Evolutionary conservation across 2,797 vertebrate genomes (phyloP).

Genomic region (Cuniculus paca): DNA sequence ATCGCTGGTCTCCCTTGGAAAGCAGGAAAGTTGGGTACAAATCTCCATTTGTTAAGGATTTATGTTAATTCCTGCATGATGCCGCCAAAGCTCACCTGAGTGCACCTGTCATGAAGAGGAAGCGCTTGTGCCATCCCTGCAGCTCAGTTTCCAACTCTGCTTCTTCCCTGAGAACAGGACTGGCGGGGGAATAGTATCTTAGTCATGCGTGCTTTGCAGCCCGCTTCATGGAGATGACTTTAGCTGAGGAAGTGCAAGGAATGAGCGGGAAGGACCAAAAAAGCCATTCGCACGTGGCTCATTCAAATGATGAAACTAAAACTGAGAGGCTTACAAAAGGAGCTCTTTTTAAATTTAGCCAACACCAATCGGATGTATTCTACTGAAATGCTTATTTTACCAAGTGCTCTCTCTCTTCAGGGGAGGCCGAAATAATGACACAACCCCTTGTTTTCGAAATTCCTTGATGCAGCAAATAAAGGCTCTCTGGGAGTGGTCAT

Average conservation of each 20-base stretch:
- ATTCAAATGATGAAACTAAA: background rate
- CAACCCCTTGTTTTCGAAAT: background rate
- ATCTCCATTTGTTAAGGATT: rapidly evolving
- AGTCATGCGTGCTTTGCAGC: background rate
- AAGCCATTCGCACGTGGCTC: background rate
- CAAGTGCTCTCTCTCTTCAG: background rate
- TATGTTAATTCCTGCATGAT: rapidly evolving
- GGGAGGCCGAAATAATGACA: background rate
- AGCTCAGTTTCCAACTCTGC: background rate
- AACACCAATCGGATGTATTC: background rate
- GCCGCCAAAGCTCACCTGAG: rapidly evolving
- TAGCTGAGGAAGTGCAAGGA: background rate
- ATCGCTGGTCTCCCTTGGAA: background rate
- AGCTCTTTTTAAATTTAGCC: background rate
- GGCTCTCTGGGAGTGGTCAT: rapidly evolving
- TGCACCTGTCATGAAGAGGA: rapidly evolving
- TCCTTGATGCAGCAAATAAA: rapidly evolving
- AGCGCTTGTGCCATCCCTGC: rapidly evolving
- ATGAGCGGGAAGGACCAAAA: background rate
- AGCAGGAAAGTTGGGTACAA: background rate
- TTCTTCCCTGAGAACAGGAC: background rate
- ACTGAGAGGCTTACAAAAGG: background rate
- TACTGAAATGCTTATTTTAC: background rate
- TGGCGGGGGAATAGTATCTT: background rate
- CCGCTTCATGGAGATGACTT: background rate